These are phyloP conservation scores for Dioctria rufipes DNA, from an alignment of 2,888 invertebrate species.

Conservation along the genomic window DNA sequence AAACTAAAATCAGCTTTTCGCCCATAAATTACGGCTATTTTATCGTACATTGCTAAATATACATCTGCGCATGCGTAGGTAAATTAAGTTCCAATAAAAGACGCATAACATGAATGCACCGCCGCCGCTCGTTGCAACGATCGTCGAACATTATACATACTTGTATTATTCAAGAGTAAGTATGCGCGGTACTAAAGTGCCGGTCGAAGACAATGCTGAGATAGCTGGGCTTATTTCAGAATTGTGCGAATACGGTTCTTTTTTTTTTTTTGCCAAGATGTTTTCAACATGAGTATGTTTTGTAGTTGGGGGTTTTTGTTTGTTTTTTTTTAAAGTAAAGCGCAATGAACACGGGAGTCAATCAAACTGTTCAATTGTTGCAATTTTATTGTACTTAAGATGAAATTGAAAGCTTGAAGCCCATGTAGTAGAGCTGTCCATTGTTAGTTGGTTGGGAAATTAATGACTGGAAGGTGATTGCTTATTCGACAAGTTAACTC, in stretches of 20 bases:
- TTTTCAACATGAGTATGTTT: not conserved
- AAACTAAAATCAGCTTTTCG: conserved; percentile 45
- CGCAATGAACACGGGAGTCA: conserved; percentile 7
- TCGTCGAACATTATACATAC: too few species aligned
- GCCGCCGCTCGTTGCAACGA: not conserved
- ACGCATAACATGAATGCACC: conserved; percentile 27
- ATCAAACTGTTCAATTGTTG: conserved; percentile 4
- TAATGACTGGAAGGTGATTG: conserved; percentile 46
- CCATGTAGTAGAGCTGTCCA: conserved; percentile 22
- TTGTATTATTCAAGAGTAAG: too few species aligned
- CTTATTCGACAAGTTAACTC: conserved; percentile 31
- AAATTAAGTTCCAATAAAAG: conserved; percentile 47
- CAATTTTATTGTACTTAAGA: conserved; percentile 13
- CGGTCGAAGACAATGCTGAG: conserved; percentile 12
- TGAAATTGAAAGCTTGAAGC: conserved; percentile 35
- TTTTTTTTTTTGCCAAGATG: not conserved
- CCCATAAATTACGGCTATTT: conserved; percentile 36
- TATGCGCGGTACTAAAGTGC: not conserved
- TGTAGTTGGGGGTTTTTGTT: not conserved
- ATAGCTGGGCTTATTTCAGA: conserved; percentile 10
- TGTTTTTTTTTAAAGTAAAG: not conserved
- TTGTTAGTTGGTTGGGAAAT: conserved; percentile 38
- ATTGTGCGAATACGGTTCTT: not conserved
- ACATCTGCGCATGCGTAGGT: conserved; percentile 45
- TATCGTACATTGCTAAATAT: conserved; percentile 15